Evolutionary conservation across 2,797 vertebrate species (phyloP).

Genomic region (Urosaurus nigricauda): DNA sequence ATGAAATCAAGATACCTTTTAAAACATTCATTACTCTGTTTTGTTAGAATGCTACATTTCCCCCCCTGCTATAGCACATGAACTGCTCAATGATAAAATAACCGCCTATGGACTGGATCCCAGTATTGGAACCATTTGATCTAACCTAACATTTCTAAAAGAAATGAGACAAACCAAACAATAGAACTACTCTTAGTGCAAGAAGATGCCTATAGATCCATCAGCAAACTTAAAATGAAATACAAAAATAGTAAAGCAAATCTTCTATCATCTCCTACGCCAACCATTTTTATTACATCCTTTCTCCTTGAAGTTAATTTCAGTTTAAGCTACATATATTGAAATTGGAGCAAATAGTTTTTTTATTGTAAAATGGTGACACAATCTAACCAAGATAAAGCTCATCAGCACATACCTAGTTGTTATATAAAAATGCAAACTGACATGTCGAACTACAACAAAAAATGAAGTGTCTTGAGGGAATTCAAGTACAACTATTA

Average conservation of each 20-base stretch:
- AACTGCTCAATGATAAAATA: conserved; percentile 52
- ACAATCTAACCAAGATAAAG: conserved; percentile 60
- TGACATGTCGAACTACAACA: conserved; percentile 67
- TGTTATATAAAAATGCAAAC: conserved; percentile 69
- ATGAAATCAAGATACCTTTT: conserved; percentile 34
- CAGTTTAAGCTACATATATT: conserved; percentile 60
- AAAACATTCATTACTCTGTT: conserved; percentile 35
- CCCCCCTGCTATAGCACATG: conserved; percentile 58
- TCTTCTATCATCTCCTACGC: conserved; percentile 55
- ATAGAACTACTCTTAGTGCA: conserved; percentile 40
- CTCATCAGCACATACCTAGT: conserved; percentile 70
- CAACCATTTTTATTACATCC: conserved; percentile 65
- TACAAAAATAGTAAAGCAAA: conserved; percentile 57
- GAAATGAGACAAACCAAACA: conserved; percentile 29
- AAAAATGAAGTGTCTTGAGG: conserved; percentile 71
- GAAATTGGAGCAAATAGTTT: conserved; percentile 65
- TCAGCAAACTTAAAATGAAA: conserved; percentile 46
- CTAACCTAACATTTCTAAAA: conserved; percentile 24
- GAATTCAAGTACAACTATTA: conserved; percentile 72
- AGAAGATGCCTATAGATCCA: conserved; percentile 35
- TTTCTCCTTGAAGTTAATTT: conserved; percentile 52
- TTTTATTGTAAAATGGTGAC: conserved; percentile 61
- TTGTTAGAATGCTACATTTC: conserved; percentile 28
- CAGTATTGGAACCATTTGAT: conserved; percentile 1
- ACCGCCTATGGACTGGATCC: conserved; percentile 17